Base-by-base conservation (phyloP, 2,113 vertebrate genomes). In the Dasyornis broadbenti region DNA sequence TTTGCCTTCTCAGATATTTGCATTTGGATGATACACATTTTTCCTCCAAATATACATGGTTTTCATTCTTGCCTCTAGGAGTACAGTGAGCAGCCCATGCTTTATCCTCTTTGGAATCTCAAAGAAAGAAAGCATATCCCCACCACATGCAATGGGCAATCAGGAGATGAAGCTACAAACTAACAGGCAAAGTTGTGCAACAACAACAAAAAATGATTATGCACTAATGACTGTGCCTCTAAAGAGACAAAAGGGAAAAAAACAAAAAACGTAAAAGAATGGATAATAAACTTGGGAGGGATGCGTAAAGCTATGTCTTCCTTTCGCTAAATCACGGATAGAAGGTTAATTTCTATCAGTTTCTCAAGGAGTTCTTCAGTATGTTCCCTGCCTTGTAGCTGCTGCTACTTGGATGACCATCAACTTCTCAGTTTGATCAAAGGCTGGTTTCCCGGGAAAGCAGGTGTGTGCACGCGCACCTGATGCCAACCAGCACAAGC, bases 401-500 rank as follows among this genome's bases (percentile, higher is more conserved):
- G 22, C 7, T 83, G 13, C 8, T 61, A 2, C 30, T 54, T 40
- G 44, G 22, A 28, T 63, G 44, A 22, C 10, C 9, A 1, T 20
- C 44, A 12, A 28, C 2, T 15, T 75, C 44, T 53, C 52, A 19
- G 14, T 53, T 22, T 33, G 35, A 66, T 18, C 16, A 21, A 49
- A 77, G 42, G 11, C 2, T 50, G 12, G 11, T 77, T 86, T 81
- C 35, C 33, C 64, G 44, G 39, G 39, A 83, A 89, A 57, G 14
- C 19, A 76, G 28, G 33, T 27, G 19, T 15, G 1, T 60, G 4
- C 0, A 1, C 3, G 5, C 63, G 23, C 4, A 50, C 17, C 21
- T 68, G 23, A 6, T 44, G 4, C n/a, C 56, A 66, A 30, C 8
- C 26, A 52, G 27, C 0, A 0, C n/a, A 8, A 11, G 21, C 8